Base-by-base conservation (phyloP, 1,140 invertebrate species). In the Leptopilina boulardi region DNA sequence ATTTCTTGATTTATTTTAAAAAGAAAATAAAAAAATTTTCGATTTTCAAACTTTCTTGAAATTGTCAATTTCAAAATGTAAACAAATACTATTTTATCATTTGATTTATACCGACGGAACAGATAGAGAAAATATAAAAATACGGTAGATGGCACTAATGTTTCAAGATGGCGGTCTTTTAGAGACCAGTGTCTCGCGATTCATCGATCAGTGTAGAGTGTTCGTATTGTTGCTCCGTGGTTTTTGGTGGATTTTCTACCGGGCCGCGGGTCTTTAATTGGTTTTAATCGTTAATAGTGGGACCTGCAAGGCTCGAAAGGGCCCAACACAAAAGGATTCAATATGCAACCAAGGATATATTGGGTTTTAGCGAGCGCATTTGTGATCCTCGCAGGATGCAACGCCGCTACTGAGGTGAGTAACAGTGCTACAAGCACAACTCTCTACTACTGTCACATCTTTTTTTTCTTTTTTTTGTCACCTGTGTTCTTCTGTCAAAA, bases 181-280 rank as follows among this genome's bases (percentile, higher is more conserved):
- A 51, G 34, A 47, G 47, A 15, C 76, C 82, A 83, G 83, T 83
- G 77, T 82, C 82, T 79, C 82, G 77, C 77, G 82, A 76, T 82
- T 85, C 76, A 83, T 85, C 79, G 83, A 83, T 85, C 82, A 81
- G 83, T 83, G 80, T 83, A 80, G 83, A 80, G 82, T 72, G 76
- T 76, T 78, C 76, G 81, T 80, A 80, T 83, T 77, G 80, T 85
- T 81, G 79, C 80, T 79, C 77, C 77, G 76, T 76, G 76, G 78
- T 75, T 75, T 76, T 76, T 78, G 75, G 82, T 82, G 80, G 38
- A 74, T 78, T 83, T 84, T 71, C 76, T 71, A 71, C 77, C 74
- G 44, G 74, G 75, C 79, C 74, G 79, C 77, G 80, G 71, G 77
- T 77, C 77, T 77, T 74, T 71, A 56, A 54, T 80, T 83, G 77